These are phyloP conservation scores for Brachyalestes nurse DNA, from an alignment of 2,797 vertebrate genomes.

Conservation along the genomic window DNA sequence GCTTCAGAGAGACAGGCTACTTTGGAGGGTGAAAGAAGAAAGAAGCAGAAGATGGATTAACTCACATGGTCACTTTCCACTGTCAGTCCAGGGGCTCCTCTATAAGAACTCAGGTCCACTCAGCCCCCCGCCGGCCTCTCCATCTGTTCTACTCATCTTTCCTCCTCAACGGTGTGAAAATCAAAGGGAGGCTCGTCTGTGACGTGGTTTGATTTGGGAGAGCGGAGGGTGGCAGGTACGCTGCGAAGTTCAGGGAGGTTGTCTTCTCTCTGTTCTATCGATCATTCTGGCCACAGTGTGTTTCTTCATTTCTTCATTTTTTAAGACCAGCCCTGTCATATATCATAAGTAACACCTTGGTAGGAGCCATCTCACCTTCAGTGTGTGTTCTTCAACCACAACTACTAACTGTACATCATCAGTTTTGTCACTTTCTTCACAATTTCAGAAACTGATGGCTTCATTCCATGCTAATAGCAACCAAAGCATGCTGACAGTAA, in stretches of 20 bases:
- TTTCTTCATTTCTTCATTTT: conserved; percentile 23
- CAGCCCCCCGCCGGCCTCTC: conserved; percentile 72
- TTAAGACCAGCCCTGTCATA: conserved; percentile 1
- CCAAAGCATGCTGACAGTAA: neutral
- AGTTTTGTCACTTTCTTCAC: neutral
- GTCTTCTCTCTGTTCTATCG: conserved; percentile 44
- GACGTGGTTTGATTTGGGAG: conserved; percentile 45
- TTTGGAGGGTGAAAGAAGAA: conserved; percentile 65
- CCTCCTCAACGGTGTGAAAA: conserved; percentile 49
- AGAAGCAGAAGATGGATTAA: conserved; percentile 74
- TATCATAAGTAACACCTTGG: neutral
- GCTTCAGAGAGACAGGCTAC: conserved; percentile 22
- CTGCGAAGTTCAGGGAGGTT: conserved; percentile 34
- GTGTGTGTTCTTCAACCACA: neutral
- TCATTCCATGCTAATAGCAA: neutral
- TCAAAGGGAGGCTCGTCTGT: conserved; percentile 53
- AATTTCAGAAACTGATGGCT: neutral
- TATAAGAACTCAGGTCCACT: conserved; percentile 67
- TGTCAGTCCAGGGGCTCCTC: conserved; percentile 19
- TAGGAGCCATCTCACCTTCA: conserved; percentile 1
- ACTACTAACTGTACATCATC: neutral
- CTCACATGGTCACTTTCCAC: conserved; percentile 72
- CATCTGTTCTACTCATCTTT: conserved; percentile 70
- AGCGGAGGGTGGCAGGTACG: conserved; percentile 44
- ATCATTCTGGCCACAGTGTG: conserved; percentile 18